Conservation (phyloP, 2,113 vertebrate genomes). For the Rostratula benghalensis region DNA sequence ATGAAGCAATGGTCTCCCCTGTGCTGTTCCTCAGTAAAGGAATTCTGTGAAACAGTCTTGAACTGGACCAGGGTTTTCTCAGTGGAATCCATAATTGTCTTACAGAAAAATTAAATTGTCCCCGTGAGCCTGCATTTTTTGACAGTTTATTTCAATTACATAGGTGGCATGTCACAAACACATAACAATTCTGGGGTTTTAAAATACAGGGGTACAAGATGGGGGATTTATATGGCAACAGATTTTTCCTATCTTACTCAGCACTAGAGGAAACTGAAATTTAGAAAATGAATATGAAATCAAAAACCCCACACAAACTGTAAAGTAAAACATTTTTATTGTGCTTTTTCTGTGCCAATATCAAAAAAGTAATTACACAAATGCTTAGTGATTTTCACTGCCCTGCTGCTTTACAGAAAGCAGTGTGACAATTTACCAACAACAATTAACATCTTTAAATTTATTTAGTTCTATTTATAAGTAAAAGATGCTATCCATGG, state of each 20-base stretch:
- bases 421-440: neutral
- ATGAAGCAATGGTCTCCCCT: neutral
- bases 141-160: neutral
- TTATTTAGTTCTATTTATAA: neutral
- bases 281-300: conserved; percentile 18
- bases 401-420: conserved; percentile 19
- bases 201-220: neutral
- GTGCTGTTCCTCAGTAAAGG: neutral
- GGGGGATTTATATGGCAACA: neutral
- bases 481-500: neutral
- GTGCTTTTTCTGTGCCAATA: neutral
- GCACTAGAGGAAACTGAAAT: neutral
- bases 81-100: neutral
- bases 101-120: neutral
- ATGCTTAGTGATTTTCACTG: conserved; percentile 22
- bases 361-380: conserved; percentile 28
- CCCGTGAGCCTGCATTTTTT: neutral
- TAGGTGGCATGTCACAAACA: neutral
- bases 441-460: neutral
- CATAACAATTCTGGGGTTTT: neutral
- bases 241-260: neutral
- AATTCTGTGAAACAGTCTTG: neutral
- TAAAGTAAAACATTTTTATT: conserved; percentile 36
- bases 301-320: conserved; percentile 7
- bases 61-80: neutral